Base-by-base conservation (phyloP, 2,797 vertebrate genomes). In the Poecilia gillii region DNA sequence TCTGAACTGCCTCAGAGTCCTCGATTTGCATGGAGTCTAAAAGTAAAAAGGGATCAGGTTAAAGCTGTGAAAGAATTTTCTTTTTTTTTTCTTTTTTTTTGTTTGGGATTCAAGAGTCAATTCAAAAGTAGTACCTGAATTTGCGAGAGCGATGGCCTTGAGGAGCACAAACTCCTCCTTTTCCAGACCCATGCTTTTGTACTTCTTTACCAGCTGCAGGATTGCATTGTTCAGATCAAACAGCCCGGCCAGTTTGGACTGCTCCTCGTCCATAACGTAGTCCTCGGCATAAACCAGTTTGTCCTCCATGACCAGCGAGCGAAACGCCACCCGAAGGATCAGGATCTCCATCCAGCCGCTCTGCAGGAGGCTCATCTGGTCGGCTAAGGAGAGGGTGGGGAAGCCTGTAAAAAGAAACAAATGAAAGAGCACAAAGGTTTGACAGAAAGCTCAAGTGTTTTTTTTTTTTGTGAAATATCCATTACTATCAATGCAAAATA, bases 311-410 rank as follows among this genome's bases (percentile, higher is more conserved):
- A 95, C 95, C 89, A 99, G 96, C 1, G 98, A 99, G 89, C 97
- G 97, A 94, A 98, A 99, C 71, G 98, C 98, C 84, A 99, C 98
- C 4, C 98, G 96, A 0, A 99, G 96, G 88, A 99, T 97, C 95
- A 99, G 93, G 88, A 99, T 99, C 92, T 99, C 98, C 98, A 99
- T 99, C 98, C 98, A 99, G 72, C 97, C 98, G 18, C 98, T 99
- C 94, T 99, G 98, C 88, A 99, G 96, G 78, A 99, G 96, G 93
- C 98, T 99, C 98, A 99, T 99, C 97, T 99, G 98, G 93, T 99
- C 98, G 2, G 98, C 97, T 86, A 99, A 95, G 74, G 97, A 98
- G 89, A 99, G 97, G 41, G 96, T 97, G 78, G 97, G 98, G 94
- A 99, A 99, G 85, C 98, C 98, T 99, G 14, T 20, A 74, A 59